A percentile compares a stretch with the other conserved stretches of the same genome.
Evolutionary conservation across 2,113 vertebrate genomes (phyloP).

Genomic region (Todiramphus chloris): DNA sequence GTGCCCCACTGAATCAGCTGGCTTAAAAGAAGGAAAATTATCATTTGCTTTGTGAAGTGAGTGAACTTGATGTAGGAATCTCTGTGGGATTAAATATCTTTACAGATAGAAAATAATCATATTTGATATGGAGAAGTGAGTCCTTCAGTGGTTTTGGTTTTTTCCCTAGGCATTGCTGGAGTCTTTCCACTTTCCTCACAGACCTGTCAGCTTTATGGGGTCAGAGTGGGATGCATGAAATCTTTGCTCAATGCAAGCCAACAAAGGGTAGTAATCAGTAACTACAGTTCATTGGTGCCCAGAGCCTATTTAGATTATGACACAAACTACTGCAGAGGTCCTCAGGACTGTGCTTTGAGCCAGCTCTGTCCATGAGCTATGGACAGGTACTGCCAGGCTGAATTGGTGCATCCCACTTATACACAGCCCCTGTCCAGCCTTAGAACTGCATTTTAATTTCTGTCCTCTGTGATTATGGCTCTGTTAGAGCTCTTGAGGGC

Average conservation of each 20-base stretch:
- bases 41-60: neutral
- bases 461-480: neutral
- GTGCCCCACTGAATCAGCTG: neutral
- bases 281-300: neutral
- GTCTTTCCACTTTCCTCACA: neutral
- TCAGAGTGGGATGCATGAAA: neutral
- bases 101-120: neutral
- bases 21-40: neutral
- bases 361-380: neutral
- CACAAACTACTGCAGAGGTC: neutral
- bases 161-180: neutral
- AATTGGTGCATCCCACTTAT: neutral
- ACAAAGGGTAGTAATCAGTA: neutral
- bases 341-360: neutral
- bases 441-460: neutral
- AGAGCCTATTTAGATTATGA: neutral
- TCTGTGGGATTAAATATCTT: neutral
- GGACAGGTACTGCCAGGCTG: neutral
- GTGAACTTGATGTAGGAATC: neutral
- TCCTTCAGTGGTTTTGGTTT: conserved; percentile 6
- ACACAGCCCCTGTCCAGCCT: neutral
- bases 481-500: neutral
- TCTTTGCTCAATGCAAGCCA: neutral
- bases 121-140: conserved; percentile 34
- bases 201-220: neutral